These are phyloP conservation scores for Porites evermanni DNA, from an alignment of 92 coral and sea anemone species.

Conservation along the genomic window DNA sequence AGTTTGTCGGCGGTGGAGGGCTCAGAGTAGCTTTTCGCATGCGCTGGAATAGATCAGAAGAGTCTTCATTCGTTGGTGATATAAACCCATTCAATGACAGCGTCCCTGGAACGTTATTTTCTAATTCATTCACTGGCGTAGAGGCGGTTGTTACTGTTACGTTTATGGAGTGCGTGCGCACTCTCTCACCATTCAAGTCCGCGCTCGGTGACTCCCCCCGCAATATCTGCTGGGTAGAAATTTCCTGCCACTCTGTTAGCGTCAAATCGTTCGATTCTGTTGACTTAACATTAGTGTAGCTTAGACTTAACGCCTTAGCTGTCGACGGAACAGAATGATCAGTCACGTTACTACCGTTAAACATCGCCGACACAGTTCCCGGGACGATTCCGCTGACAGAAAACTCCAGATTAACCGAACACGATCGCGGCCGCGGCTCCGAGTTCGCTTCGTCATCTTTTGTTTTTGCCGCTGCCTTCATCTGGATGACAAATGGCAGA, in stretches of 20 bases:
- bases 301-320: constrained; percentile 8
- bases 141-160: constrained; percentile 28
- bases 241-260: background rate
- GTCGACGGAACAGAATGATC: background rate
- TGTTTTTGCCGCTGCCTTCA: background rate
- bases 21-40: background rate
- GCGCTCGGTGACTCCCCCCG: too few relatives aligned
- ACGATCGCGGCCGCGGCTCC: constrained; percentile 11
- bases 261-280: background rate
- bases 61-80: background rate
- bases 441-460: background rate
- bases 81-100: constrained; percentile 3
- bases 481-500: constrained; percentile 18
- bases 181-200: background rate
- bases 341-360: background rate
- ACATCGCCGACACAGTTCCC: constrained; percentile 26
- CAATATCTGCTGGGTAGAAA: background rate
- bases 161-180: constrained; percentile 26
- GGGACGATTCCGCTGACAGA: constrained; percentile 28
- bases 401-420: constrained; percentile 19
- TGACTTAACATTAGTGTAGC: background rate
- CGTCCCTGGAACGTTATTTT: background rate
- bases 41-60: background rate
- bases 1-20: background rate
- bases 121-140: background rate